Conservation (phyloP, 2,888 invertebrate species). For the Leptogaster cylindrica region DNA sequence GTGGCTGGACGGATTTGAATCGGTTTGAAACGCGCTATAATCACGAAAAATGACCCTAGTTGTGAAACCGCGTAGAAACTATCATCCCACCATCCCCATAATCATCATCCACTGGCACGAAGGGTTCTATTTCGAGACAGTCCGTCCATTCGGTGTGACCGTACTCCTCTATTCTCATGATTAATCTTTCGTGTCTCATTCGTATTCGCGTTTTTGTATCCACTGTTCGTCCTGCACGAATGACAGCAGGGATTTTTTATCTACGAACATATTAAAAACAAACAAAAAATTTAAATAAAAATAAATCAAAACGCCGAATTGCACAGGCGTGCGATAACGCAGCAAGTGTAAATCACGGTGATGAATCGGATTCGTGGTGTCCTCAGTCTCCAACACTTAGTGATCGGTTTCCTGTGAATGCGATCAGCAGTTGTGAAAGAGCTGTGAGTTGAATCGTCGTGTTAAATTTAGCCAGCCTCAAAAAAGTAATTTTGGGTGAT, state of each 20-base stretch:
- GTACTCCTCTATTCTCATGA: constrained; percentile 10
- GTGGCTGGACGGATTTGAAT: too few relatives aligned
- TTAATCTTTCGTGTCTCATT: constrained; percentile 17
- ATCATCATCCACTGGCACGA: too few relatives aligned
- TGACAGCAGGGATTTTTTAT: not conserved
- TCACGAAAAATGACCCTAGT: too few relatives aligned
- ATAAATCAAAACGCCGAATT: too few relatives aligned
- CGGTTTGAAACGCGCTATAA: too few relatives aligned
- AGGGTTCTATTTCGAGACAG: too few relatives aligned
- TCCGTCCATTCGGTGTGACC: too few relatives aligned
- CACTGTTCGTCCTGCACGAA: not conserved
- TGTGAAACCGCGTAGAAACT: too few relatives aligned
- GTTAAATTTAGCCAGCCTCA: constrained; percentile 30
- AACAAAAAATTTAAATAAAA: too few relatives aligned
- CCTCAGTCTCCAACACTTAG: too few relatives aligned
- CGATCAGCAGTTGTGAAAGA: constrained; percentile 4
- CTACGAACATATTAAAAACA: not conserved
- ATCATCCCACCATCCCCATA: too few relatives aligned
- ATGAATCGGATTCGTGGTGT: constrained; percentile 4
- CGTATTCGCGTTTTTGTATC: not conserved
- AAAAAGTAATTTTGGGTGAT: constrained; percentile 16
- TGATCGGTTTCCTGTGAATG: not conserved
- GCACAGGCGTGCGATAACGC: constrained; percentile 4
- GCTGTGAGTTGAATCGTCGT: not conserved
- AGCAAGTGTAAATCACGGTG: constrained; percentile 7